Base-by-base conservation (phyloP, 2,888 invertebrate genomes). In the Tetragonisca angustula region DNA sequence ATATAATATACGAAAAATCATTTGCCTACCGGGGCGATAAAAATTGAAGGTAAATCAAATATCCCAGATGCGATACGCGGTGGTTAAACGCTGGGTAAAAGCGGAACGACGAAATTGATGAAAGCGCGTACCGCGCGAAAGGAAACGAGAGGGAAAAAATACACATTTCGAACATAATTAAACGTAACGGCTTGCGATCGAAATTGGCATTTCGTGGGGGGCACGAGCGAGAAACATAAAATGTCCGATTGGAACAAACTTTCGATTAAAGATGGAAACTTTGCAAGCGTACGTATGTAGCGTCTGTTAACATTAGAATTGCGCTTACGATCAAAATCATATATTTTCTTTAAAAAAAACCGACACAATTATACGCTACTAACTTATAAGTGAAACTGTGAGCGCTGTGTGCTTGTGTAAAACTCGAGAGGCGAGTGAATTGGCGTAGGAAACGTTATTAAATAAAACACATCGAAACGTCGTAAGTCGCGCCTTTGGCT, bases 401-500 rank as follows among this genome's bases (percentile, higher is more conserved):
- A 4, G 32, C 3, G 32, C 3, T 32, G 4, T 32, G 4, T 32
- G 32, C 32, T 32, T 32, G 32, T 32, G 4, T 32, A 32, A 32
- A 32, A 32, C 4, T 32, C 32, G 32, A 32, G 32, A 32, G 32
- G 4, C 32, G 32, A 32, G 32, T 32, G 4, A 32, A 32, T 32
- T 32, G 32, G 32, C 32, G 32, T 32, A 32, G 32, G 32, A 32
- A 32, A 32, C 32, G 67, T 75, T 75, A 32, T 67, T 75, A 21
- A 75, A 67, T 75, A n/a, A 68, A 76, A 76, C 17, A 68, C 24
- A 50, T 13, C 50, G 50, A 50, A 61, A n/a, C 50, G 24, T 32
- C 32, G 3, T 4, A 4, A 32, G 32, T 4, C 4, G 32, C 32
- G 32, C 32, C 32, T 32, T 32, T 32, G 32, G 32, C 32, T 32